These are phyloP conservation scores for Halichondria panicea DNA, from an alignment of 37 sponge, comb jelly and placozoan genomes.

Conservation along the genomic window DNA sequence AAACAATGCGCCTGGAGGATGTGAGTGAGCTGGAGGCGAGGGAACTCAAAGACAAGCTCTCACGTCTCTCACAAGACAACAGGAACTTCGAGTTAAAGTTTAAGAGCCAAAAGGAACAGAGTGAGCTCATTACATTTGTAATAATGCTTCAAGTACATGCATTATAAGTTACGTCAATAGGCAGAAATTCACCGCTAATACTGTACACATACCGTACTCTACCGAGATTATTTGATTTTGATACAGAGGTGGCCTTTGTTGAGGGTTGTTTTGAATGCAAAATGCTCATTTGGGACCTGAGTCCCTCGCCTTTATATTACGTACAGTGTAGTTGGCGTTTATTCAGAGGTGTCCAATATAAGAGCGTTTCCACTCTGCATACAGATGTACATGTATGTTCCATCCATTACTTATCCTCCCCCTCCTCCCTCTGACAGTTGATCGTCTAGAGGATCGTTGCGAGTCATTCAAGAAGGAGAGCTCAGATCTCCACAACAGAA, in stretches of 20 bases:
- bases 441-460: constrained; percentile 36
- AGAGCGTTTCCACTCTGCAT: too few species aligned
- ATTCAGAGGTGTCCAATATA: too few species aligned
- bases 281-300: too few species aligned
- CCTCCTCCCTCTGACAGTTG: constrained; percentile 30
- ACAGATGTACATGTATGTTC: too few species aligned
- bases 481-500: constrained; percentile 46
- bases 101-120: constrained; percentile 41
- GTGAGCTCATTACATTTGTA: constrained; percentile 12
- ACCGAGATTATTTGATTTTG: not conserved
- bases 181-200: not conserved
- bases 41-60: constrained; percentile 21
- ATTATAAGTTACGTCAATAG: not conserved
- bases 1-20: constrained; percentile 56
- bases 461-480: constrained; percentile 39
- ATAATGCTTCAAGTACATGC: not conserved
- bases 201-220: not conserved
- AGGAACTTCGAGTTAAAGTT: constrained; percentile 17
- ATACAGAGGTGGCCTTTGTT: too few species aligned
- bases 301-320: too few species aligned
- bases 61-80: constrained; percentile 17
- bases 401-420: not conserved
- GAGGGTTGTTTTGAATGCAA: too few species aligned
- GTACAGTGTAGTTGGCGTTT: too few species aligned
- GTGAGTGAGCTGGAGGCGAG: constrained; percentile 44